Percentiles rank a stretch among this genome's conserved stretches.
Evolutionary conservation across 2,797 vertebrate species (phyloP).

Genomic region (Morus bassanus): DNA sequence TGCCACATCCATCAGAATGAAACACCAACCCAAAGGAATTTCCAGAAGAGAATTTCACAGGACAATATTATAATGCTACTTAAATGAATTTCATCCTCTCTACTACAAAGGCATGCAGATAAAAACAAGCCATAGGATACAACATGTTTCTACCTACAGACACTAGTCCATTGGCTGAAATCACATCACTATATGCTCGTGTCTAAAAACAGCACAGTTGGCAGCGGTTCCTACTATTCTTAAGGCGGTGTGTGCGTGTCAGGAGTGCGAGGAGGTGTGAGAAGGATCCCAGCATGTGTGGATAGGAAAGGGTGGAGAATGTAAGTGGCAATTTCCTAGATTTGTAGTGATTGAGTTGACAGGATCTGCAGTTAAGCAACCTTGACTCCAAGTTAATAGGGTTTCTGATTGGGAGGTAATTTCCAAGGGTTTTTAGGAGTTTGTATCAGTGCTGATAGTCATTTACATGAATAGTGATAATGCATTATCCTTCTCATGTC

Average conservation of each 20-base stretch:
- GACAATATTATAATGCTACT: neutral
- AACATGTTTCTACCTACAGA: neutral
- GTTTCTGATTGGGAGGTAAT: conserved; percentile 54
- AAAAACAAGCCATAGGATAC: neutral
- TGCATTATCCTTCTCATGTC: conserved; percentile 36
- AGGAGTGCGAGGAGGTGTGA: neutral
- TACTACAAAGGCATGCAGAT: neutral
- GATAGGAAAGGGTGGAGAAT: neutral
- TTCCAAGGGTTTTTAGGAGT: conserved; percentile 42
- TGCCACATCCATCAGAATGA: neutral
- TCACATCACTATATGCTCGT: neutral
- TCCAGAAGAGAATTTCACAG: neutral
- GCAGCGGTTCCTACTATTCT: neutral
- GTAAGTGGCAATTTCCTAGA: conserved; percentile 18
- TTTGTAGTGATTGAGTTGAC: conserved; percentile 51
- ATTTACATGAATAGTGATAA: conserved; percentile 56
- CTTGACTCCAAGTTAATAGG: conserved; percentile 58
- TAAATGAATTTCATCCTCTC: neutral
- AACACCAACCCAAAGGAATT: neutral
- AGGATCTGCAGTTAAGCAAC: conserved; percentile 55
- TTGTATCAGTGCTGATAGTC: conserved; percentile 32
- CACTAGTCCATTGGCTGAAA: neutral
- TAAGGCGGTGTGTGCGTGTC: neutral
- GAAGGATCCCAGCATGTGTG: neutral
- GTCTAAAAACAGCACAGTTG: neutral